Evolutionary conservation across 2,797 vertebrate species (phyloP), one percentile per base, ranked within the genome.

Genomic region (Dryobates pubescens): DNA sequence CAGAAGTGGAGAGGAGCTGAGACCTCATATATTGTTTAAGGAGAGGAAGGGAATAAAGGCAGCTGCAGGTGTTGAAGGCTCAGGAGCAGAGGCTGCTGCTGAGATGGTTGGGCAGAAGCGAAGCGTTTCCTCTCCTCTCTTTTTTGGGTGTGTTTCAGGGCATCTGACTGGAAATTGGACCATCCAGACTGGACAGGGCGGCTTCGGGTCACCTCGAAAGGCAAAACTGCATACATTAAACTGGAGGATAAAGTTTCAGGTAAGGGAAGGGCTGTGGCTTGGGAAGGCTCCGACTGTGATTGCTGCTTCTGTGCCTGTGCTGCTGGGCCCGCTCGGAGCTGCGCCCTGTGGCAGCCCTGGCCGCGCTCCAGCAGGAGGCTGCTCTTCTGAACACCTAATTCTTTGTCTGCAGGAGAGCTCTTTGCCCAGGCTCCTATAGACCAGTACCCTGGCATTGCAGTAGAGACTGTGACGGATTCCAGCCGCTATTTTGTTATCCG

Each of bases 141-240:
- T 23, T 26, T 53, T 53, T 53, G 10, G 13, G 5, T 19, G 69
- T 90, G 29, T 53, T 88, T 81, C 22, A 99, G 99, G 97, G 99
- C 99, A 12, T 99, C 99, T 29, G 99, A 99, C 92, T 99, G 99
- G 99, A 99, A 99, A 96, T 97, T 99, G 97, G 99, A 99, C 59
- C 96, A 98, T 79, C 99, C 99, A 0, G 99, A 99, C 94, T 99
- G 99, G 99, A 99, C 98, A 24, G 99, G 99, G 62, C 98, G 99
- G 43, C 98, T 99, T 95, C 98, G 99, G 57, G 98, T 99, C 91
- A 99, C 99, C 22, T 98, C 99, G n/a, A 98, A 98, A 91, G 99
- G 98, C 72, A 99, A 99, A 96, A 97, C 98, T 62, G 99, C 98
- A 9, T 99, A 98, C 29, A 98, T 99, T 86, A 99, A 99, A 92